Base-by-base conservation (phyloP, 2,113 vertebrate species). In the Macrotus californicus region DNA sequence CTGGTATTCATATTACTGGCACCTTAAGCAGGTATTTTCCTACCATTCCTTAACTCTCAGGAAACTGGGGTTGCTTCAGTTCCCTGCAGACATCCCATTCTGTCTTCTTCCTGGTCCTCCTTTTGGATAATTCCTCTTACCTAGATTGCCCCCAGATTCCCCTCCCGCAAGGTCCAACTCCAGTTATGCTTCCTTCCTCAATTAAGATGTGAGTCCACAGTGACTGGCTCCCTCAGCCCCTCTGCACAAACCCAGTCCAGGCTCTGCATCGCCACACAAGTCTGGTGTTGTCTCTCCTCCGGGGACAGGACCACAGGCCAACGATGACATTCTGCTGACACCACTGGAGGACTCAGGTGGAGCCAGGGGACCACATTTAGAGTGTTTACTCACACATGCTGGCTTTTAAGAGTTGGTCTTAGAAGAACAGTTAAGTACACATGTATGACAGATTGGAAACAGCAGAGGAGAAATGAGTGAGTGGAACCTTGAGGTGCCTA, bases 351-450 rank as follows among this genome's bases (percentile, higher is more conserved):
- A 50, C 22, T 81, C 50, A 31, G 64, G 29, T 75, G 46, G 39
- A 75, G 36, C 21, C 15, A 36, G 52, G 50, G 22, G 34, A 1
- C 19, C 6, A 4, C 4, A 50, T 1, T 0, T 19, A 56, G 64
- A 39, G 26, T 34, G 19, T 85, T 76, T 34, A 64, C 2, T 12
- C 54, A 91, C 16, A 24, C 0, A 1, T 29, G 14, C 43, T n/a
- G n/a, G 52, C 31, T 93, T 77, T 81, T 75, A 72, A 92, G 64
- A 77, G 7, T 36, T 61, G 16, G 8, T 73, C 18, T 88, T 81
- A 34, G 15, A 69, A 85, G n/a, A 73, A 48, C 50, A 81, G 39
- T 80, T 69, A 21, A 52, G 43, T 43, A 41, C 36, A 84, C 14
- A 15, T 12, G 9, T 85, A 72, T 81, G 50, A 66, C 34, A 81